These are phyloP conservation scores for Miltochrista miniata DNA, from an alignment of 2,888 invertebrate species.

Conservation along the genomic window DNA sequence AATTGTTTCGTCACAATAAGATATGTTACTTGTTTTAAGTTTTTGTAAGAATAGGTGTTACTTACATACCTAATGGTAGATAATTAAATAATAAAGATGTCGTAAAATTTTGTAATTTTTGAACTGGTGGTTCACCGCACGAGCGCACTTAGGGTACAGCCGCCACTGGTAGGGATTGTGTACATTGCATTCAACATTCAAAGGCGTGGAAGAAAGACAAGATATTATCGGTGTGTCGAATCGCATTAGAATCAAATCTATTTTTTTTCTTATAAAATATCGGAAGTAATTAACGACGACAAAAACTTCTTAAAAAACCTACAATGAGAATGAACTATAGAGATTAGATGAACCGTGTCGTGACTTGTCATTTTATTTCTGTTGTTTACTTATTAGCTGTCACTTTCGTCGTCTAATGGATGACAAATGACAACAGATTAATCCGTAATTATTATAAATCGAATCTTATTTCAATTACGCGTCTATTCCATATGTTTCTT, in stretches of 20 bases:
- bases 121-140: too few relatives aligned
- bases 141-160: too few relatives aligned
- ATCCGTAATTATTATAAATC: background rate
- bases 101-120: too few relatives aligned
- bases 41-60: too few relatives aligned
- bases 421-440: background rate
- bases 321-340: slow-evolving; percentile 17
- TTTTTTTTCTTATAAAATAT: slow-evolving; percentile 8
- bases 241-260: background rate
- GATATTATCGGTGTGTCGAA: background rate
- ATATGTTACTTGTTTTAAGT: too few relatives aligned
- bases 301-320: slow-evolving; percentile 13
- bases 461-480: background rate
- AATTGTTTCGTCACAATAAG: too few relatives aligned
- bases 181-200: background rate
- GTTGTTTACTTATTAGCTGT: slow-evolving; percentile 20
- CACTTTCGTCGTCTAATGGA: slow-evolving; percentile 18
- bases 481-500: background rate
- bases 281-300: slow-evolving; percentile 13
- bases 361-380: slow-evolving; percentile 31
- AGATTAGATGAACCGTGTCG: slow-evolving; percentile 26
- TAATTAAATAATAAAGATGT: too few relatives aligned
- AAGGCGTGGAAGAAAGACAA: background rate
- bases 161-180: background rate
- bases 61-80: too few relatives aligned